Conservation (phyloP, 2,888 invertebrate species). For the Zaprionus bogoriensis region DNA sequence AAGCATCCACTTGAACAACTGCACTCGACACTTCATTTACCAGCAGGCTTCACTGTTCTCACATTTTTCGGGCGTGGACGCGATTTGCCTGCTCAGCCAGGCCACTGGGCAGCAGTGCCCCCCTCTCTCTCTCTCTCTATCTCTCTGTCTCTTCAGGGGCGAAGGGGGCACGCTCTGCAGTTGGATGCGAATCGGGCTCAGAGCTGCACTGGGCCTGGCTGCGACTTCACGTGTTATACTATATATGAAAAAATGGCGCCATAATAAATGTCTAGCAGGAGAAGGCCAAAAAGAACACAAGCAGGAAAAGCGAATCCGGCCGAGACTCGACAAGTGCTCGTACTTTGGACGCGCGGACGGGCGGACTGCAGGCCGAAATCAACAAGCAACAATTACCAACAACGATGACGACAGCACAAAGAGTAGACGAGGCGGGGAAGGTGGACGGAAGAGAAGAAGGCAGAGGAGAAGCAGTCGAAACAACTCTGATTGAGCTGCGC, state of each 20-base stretch:
- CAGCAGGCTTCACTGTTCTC: slow-evolving; percentile 45
- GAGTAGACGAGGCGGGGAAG: too few relatives aligned
- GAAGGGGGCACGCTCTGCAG: not conserved
- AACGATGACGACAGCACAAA: slow-evolving; percentile 26
- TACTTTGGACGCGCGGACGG: slow-evolving; percentile 12
- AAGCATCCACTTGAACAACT: slow-evolving; percentile 16
- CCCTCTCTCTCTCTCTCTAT: too few relatives aligned
- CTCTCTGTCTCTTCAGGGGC: too few relatives aligned
- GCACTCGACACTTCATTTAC: slow-evolving; percentile 41
- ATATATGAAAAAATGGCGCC: slow-evolving; percentile 19
- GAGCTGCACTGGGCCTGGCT: slow-evolving; percentile 16
- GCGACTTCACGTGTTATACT: slow-evolving; percentile 36
- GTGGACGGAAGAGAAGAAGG: not conserved
- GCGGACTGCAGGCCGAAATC: slow-evolving; percentile 58
- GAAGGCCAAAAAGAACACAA: not conserved
- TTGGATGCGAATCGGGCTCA: slow-evolving; percentile 34
- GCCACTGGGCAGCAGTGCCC: slow-evolving; percentile 33
- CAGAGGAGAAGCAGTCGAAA: slow-evolving; percentile 5
- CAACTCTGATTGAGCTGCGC: slow-evolving; percentile 54
- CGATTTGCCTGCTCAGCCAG: slow-evolving; percentile 35
- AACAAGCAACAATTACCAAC: slow-evolving; percentile 74
- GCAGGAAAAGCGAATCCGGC: slow-evolving; percentile 11
- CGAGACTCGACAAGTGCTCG: slow-evolving; percentile 41
- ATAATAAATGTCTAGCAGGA: slow-evolving; percentile 43
- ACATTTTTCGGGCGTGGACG: slow-evolving; percentile 1